Base-by-base conservation (phyloP, 2,888 invertebrate genomes). In the Lathronympha strigana region DNA sequence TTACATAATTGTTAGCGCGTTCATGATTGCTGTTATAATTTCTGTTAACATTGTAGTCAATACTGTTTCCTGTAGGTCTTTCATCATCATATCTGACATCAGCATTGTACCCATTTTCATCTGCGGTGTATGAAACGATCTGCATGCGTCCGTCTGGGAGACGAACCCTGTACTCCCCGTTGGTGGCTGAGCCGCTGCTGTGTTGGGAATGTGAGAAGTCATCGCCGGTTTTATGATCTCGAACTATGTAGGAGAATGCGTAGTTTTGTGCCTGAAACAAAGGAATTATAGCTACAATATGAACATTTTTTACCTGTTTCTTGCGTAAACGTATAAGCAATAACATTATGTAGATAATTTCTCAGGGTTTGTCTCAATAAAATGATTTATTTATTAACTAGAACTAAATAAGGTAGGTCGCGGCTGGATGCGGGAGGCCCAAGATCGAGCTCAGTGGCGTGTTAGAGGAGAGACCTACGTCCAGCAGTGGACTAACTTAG, bases 191-290 rank as follows among this genome's bases (percentile, higher is more conserved):
- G 3, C 94, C 93, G 69, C 91, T 93, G 76, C 94, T 93, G 8
- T 93, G 91, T 76, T 95, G 94, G 1, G 91, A 89, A 73, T 95
- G 95, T 0, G 95, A 95, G 82, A 94, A 95, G 75, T 95, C 94
- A 66, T 95, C 94, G 0, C 95, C 95, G 0, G 93, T 94, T 67
- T 92, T 83, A 17, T 90, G 88, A 74, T 94, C 94, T 69, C 93
- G 93, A 2, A 95, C 95, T 50, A 92, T 90, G 80, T 95, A 95
- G 0, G 94, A 93, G 77, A 95, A 95, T 0, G 94, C 94, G 85
- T 95, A 95, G 78, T 94, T 89, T 63, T 89, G 85, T n/a, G 79
- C 84, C 92, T 92, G 85, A 21, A 72, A 67, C 31, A 62, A 28
- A 28, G 40, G n/a, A 1, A 25, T 40, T 4, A 25, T 36, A 3